Percentiles rank a stretch among this genome's conserved stretches.
phyloP scores from a whole-genome alignment of 2,797 vertebrate species.

The Gallinago solitaria region DNA sequence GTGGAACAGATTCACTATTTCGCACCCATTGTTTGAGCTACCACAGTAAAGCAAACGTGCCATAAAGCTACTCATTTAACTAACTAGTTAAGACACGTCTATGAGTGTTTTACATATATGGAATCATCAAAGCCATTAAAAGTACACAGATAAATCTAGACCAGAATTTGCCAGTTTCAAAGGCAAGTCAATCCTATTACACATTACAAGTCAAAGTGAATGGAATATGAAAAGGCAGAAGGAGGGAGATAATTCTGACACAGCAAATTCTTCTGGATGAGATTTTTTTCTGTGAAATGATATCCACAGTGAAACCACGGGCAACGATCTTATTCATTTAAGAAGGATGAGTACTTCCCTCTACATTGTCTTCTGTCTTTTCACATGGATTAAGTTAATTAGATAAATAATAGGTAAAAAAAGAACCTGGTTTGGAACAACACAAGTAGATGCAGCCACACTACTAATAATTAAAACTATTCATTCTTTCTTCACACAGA shows the following conservation, averaged over 20 bases:
- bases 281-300: background rate
- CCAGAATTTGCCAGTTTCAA: background rate
- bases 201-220: background rate
- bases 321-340: background rate
- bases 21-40: background rate
- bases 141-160: background rate
- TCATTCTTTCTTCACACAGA: background rate
- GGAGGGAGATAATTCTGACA: background rate
- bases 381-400: background rate
- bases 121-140: background rate
- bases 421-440: background rate
- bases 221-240: background rate
- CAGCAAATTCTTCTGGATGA: background rate
- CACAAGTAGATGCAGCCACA: background rate
- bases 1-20: background rate
- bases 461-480: background rate
- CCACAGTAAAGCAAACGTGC: background rate
- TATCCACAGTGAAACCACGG: background rate
- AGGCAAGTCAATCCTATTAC: background rate
- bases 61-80: background rate
- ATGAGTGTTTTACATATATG: background rate
- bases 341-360: background rate
- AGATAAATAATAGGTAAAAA: too few relatives aligned
- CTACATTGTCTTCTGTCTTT: background rate
- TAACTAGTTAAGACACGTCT: background rate